Evolutionary conservation across 2,797 vertebrate species (phyloP).

Genomic region (Gephyroberyx darwinii): DNA sequence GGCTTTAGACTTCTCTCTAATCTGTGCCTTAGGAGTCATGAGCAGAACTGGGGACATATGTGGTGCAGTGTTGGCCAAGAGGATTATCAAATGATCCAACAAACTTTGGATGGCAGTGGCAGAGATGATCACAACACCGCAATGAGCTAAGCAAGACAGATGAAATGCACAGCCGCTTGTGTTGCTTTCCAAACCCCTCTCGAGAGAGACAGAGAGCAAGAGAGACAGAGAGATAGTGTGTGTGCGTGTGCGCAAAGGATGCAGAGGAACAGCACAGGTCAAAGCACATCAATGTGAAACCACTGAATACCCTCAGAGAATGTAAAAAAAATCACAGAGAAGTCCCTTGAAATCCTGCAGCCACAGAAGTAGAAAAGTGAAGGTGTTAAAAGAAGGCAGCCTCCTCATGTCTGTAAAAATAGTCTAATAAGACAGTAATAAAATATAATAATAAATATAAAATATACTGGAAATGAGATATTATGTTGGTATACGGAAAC

Average conservation of each 20-base stretch:
- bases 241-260: not conserved
- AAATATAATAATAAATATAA: constrained; percentile 41
- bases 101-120: constrained; percentile 56
- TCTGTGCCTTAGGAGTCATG: constrained; percentile 28
- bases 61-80: constrained; percentile 48
- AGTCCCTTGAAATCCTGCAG: constrained; percentile 6
- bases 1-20: constrained; percentile 41
- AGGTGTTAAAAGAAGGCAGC: constrained; percentile 48
- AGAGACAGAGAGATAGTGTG: not conserved
- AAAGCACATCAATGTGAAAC: constrained; percentile 56
- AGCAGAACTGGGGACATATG: constrained; percentile 26
- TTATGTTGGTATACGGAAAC: constrained; percentile 36
- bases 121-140: constrained; percentile 39
- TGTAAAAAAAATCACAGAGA: constrained; percentile 26
- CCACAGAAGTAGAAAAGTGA: not conserved
- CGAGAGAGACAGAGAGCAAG: constrained; percentile 19
- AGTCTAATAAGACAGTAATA: constrained; percentile 33
- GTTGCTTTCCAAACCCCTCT: constrained; percentile 36
- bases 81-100: constrained; percentile 72
- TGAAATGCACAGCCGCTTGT: constrained; percentile 35
- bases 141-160: constrained; percentile 28
- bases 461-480: constrained; percentile 48
- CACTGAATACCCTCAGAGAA: constrained; percentile 44
- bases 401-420: constrained; percentile 48
- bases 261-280: constrained; percentile 41